Conservation (phyloP, 2,113 vertebrate species). For the Charina bottae region DNA sequence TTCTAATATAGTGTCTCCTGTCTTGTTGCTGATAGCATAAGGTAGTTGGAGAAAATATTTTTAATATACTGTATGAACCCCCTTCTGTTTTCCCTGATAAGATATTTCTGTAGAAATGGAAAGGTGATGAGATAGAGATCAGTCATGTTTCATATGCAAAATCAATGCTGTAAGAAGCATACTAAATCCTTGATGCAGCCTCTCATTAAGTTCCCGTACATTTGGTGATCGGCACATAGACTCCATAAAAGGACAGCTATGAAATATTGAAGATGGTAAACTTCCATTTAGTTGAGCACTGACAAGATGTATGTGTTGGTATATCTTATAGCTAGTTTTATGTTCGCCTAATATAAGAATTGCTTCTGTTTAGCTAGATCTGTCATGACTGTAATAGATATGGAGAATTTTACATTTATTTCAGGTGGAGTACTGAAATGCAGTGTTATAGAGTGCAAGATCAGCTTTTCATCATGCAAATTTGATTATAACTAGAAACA, state of each 20-base stretch:
- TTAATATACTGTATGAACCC: conserved; percentile 56
- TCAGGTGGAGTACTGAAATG: conserved; percentile 61
- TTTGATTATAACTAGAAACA: conserved; percentile 24
- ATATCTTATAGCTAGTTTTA: conserved; percentile 63
- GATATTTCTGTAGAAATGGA: conserved; percentile 59
- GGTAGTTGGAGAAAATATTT: conserved; percentile 42
- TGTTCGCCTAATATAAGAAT: conserved; percentile 66
- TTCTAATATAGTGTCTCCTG: conserved; percentile 44
- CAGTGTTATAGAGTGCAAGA: conserved; percentile 17
- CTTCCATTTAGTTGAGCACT: conserved; percentile 54
- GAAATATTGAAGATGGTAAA: conserved; percentile 49
- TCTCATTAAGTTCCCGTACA: conserved; percentile 60
- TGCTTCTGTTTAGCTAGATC: conserved; percentile 65
- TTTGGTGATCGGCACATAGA: conserved; percentile 58
- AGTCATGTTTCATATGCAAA: conserved; percentile 46
- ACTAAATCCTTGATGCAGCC: conserved; percentile 51
- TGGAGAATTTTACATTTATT: conserved; percentile 62
- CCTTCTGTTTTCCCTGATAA: conserved; percentile 56
- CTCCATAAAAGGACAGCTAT: conserved; percentile 34
- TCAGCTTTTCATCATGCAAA: conserved; percentile 42
- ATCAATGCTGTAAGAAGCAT: conserved; percentile 41
- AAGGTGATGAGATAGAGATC: conserved; percentile 60
- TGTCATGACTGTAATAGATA: conserved; percentile 54
- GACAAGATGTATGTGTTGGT: conserved; percentile 52
- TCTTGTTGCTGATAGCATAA: conserved; percentile 54